Base-by-base conservation (phyloP, 2,888 invertebrate genomes). In the Kuschelorhynchus macadamiae region DNA sequence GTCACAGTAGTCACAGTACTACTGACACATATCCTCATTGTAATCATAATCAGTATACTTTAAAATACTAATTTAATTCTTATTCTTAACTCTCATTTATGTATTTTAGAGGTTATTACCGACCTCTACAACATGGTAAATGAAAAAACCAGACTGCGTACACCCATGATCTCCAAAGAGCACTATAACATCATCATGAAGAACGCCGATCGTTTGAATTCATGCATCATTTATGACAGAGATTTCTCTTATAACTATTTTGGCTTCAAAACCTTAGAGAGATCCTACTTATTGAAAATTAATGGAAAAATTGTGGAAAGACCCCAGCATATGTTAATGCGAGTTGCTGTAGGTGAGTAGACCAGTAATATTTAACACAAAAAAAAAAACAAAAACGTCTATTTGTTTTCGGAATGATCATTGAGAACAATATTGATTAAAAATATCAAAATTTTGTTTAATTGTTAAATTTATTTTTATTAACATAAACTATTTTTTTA, bases 261-360 rank as follows among this genome's bases (percentile, higher is more conserved):
- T 87, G 99, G 98, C n/a, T 98, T 98, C 80, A 98, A 98, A 88
- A 99, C 98, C 0, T 85, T 99, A 59, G 98, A 99, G 80, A 88
- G 96, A 46, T 97, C 98, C 0, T 99, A 99, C 83, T 85, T 99
- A 72, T 84, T 98, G 64, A 96, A 94, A 85, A 94, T 97, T 55
- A 88, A 95, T 81, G 92, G 92, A 0, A 95, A 95, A 88, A 93
- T 97, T 53, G 97, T 90, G 0, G 99, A 99, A 83, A 88, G 99
- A 21, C 99, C 99, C 0, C 98, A 99, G 80, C 98, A 99, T 78
- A 95, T 99, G 97, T 85, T 99, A 64, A 99, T 99, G 99, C 86
- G 99, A 77, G 98, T 98, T 0, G 86, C 98, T 1, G 92, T 99
- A 69, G 98, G 98, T 63, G 44, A 42, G 61, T 52, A n/a, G 18